Evolutionary conservation across 2,888 invertebrate species (phyloP).

Genomic region (Crossocerus cetratus): DNA sequence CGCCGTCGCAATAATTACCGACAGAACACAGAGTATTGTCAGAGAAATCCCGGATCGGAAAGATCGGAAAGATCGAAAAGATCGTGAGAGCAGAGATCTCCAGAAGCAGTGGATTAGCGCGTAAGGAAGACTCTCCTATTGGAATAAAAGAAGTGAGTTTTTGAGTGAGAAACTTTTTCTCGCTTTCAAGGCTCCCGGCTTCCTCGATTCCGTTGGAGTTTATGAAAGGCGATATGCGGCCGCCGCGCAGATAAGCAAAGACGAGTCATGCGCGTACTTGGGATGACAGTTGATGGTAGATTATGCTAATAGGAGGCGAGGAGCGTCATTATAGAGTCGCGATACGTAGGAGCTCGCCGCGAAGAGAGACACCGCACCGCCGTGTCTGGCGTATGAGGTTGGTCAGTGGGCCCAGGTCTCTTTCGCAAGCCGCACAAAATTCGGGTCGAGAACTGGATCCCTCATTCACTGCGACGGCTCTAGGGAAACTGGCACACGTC

Average conservation of each 20-base stretch:
- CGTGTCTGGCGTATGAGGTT: conserved; percentile 7
- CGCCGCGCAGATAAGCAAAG: conserved; percentile 2
- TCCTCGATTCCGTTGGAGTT: conserved; percentile 23
- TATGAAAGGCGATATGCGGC: conserved; percentile 36
- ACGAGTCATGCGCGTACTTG: too few species aligned
- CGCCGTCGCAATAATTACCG: too few species aligned
- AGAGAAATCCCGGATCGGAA: too few species aligned
- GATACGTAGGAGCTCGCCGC: conserved; percentile 20
- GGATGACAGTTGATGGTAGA: conserved; percentile 11
- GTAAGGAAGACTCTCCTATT: too few species aligned
- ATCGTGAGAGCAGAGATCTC: too few species aligned
- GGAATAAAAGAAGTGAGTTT: too few species aligned
- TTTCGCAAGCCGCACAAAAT: conserved; percentile 43
- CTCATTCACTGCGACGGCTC: conserved; percentile 13
- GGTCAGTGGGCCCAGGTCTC: conserved; percentile 30
- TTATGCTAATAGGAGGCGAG: neutral
- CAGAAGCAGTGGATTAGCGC: too few species aligned
- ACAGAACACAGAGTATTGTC: too few species aligned
- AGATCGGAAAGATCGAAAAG: too few species aligned
- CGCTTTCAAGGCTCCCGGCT: conserved; percentile 33
- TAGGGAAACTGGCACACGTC: conserved; percentile 38
- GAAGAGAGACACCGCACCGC: neutral
- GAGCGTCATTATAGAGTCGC: conserved; percentile 37
- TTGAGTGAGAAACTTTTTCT: too few species aligned
- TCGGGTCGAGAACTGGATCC: conserved; percentile 50